These are phyloP conservation scores for Apostichopus parvimensis DNA, from an alignment of 35 echinoderm and acorn worm species.

Conservation along the genomic window DNA sequence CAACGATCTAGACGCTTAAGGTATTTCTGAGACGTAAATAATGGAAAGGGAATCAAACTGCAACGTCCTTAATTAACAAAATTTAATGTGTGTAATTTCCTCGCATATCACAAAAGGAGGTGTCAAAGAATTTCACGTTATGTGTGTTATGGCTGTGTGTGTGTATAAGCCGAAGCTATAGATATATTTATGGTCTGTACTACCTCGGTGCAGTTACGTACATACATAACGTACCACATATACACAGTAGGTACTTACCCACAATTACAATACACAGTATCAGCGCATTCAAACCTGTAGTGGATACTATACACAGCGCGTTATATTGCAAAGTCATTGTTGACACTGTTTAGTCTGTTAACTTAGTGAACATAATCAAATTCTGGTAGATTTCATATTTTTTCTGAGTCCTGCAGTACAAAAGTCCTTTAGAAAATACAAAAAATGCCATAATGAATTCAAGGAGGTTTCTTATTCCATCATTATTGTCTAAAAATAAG, in stretches of 20 bases:
- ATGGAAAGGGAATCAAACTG: background rate
- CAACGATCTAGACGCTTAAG: background rate
- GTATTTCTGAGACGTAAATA: background rate
- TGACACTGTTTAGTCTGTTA: no score
- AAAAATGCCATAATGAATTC: no score
- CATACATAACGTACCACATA: background rate
- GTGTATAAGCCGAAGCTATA: background rate
- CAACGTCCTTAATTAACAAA: background rate
- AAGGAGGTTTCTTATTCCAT: no score
- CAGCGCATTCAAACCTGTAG: background rate
- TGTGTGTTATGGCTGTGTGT: background rate
- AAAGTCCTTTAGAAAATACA: no score
- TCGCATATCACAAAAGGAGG: constrained; percentile 3
- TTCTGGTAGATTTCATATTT: no score
- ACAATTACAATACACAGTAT: background rate
- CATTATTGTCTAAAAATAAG: no score
- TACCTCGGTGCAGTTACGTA: background rate
- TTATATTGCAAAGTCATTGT: background rate
- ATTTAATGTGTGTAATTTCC: constrained; percentile 1
- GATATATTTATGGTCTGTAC: background rate
- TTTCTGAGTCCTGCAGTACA: no score
- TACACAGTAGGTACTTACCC: background rate
- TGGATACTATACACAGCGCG: background rate
- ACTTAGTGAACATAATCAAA: no score
- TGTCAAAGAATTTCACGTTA: background rate